Base-by-base conservation (phyloP, 2,797 vertebrate genomes). In the Meriones psammophilus region DNA sequence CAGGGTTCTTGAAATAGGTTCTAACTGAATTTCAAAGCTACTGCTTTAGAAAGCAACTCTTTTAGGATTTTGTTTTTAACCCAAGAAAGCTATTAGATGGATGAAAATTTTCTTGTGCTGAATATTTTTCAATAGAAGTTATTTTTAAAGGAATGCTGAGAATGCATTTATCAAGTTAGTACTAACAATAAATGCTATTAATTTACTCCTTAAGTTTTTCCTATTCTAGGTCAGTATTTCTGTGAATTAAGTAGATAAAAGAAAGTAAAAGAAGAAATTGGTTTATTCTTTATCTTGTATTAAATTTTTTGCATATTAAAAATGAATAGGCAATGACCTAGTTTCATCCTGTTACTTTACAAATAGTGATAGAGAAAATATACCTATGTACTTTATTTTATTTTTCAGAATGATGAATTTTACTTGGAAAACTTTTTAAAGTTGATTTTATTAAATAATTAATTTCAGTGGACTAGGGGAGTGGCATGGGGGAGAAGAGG, bases 321-420 rank as follows among this genome's bases (percentile, higher is more conserved):
- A 71, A 94, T 80, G 42, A 24, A 13, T 92, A 92, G 12, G 96
- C 76, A 69, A 96, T 95, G 88, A n/a, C 36, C 92, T 68, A 97
- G 20, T 39, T 88, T 80, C 83, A 8, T 90, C 73, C 58, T 93
- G 92, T 68, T 42, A 95, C 46, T 50, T 60, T 13, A 71, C 84
- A 97, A 96, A 74, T 60, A 90, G 73, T 73, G 14, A 89, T 84
- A 96, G 86, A 94, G 64, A 96, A 94, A 96, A 96, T 94, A 3
- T 12, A 97, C 93, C 88, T 95, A 88, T 14, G 42, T 33, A 85
- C 85, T 97, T 17, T 17, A 0, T 26, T 39, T 81, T 94, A 42
- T 91, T 54, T 68, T 26, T 94, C 10, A 91, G 93, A 97, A 97
- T 89, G 58, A 95, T 87, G 22, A n/a, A 89, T 96, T 96, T 95